Evolutionary conservation across 2,888 invertebrate genomes (phyloP).

Genomic region (Parnassius orleans): DNA sequence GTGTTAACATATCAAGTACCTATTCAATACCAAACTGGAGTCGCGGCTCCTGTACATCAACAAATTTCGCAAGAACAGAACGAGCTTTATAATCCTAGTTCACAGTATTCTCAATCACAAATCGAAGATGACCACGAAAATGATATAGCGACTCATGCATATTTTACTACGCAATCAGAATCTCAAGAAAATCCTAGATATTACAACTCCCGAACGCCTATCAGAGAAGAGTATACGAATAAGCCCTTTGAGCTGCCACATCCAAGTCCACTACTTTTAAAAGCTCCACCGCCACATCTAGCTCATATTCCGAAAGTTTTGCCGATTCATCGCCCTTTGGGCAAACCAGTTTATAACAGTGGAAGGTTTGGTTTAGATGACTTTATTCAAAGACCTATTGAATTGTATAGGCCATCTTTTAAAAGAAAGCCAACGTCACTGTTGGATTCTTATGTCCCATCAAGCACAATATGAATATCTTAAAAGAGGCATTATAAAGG

Average conservation of each 20-base stretch:
- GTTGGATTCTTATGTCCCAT: constrained; percentile 82
- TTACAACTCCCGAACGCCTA: constrained; percentile 56
- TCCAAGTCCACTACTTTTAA: constrained; percentile 60
- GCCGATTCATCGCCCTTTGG: constrained; percentile 59
- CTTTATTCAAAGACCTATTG: constrained; percentile 50
- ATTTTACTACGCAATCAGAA: constrained; percentile 52
- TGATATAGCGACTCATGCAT: constrained; percentile 49
- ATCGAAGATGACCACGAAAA: constrained; percentile 52
- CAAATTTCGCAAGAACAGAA: constrained; percentile 30
- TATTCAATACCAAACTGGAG: constrained; percentile 53
- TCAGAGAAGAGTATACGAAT: constrained; percentile 55
- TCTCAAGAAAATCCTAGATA: constrained; percentile 53
- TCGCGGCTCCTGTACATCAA: constrained; percentile 40
- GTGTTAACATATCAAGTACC: constrained; percentile 59
- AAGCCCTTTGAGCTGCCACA: constrained; percentile 55
- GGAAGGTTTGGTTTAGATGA: constrained; percentile 42
- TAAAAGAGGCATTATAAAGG: constrained; percentile 67
- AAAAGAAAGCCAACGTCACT: constrained; percentile 74
- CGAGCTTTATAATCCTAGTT: constrained; percentile 53
- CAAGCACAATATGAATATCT: constrained; percentile 73
- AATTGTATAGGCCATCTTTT: constrained; percentile 45
- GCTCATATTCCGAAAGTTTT: constrained; percentile 66
- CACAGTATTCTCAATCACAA: constrained; percentile 52
- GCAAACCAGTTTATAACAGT: constrained; percentile 59
- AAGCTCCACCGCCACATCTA: constrained; percentile 56